Conservation (phyloP, 2,797 vertebrate species). For the Acrossocheilus fasciatus region DNA sequence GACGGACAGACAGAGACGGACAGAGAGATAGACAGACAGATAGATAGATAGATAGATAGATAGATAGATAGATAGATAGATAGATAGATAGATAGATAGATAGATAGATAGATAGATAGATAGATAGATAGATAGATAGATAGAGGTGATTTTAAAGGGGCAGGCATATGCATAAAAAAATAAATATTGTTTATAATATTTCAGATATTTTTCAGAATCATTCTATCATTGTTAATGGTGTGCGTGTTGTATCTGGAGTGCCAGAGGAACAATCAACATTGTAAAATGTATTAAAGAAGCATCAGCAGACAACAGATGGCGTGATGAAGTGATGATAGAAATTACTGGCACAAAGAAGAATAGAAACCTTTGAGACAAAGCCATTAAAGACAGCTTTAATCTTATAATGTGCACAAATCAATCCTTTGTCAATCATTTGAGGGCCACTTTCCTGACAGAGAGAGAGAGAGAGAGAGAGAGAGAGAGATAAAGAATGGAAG, state of each 20-base stretch:
- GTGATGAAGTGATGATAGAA: slow-evolving; percentile 4
- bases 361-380: background rate
- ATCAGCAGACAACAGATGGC: slow-evolving; percentile 26
- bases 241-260: background rate
- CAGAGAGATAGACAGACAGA: background rate
- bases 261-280: background rate
- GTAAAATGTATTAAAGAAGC: slow-evolving; percentile 1
- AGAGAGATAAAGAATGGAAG: background rate
- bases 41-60: background rate
- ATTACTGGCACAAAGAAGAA: slow-evolving; percentile 15
- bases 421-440: background rate
- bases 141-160: background rate
- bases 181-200: background rate
- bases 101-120: background rate
- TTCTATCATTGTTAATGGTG: background rate
- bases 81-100: too few species aligned
- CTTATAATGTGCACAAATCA: background rate
- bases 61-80: background rate
- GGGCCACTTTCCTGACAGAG: background rate
- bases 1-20: too few species aligned
- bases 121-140: background rate
- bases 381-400: background rate
- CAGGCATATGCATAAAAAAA: background rate
- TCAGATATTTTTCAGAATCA: background rate
- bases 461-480: background rate